Conservation (phyloP, 2,113 vertebrate genomes). For the Indicator indicator region DNA sequence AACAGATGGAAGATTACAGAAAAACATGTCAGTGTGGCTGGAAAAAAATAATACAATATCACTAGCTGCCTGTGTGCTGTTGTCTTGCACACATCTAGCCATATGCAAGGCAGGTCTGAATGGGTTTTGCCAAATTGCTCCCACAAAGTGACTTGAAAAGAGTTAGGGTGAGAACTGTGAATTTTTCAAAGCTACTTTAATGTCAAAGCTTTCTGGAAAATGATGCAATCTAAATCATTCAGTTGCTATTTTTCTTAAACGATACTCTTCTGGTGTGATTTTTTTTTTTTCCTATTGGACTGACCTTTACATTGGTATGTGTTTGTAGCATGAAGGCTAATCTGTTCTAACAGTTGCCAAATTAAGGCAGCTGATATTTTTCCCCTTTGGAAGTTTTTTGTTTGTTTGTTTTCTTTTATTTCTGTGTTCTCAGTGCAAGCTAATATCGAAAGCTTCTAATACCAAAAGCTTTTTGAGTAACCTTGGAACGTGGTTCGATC, state of each 20-base stretch:
- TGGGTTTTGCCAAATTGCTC: neutral
- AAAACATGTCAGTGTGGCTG: neutral
- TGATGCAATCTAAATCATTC: neutral
- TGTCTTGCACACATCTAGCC: neutral
- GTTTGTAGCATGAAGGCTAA: neutral
- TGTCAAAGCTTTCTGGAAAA: slow-evolving; percentile 36
- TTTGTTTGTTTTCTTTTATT: neutral
- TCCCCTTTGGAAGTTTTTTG: neutral
- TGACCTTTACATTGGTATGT: neutral
- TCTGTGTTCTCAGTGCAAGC: neutral
- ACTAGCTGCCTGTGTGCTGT: neutral
- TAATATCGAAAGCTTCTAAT: neutral
- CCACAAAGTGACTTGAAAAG: neutral
- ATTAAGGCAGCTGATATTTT: neutral
- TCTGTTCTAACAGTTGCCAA: neutral
- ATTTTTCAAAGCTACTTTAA: neutral
- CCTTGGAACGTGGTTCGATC: neutral
- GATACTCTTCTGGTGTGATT: neutral
- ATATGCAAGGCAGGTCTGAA: neutral
- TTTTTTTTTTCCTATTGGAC: neutral
- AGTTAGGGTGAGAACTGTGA: neutral
- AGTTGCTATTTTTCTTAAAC: neutral
- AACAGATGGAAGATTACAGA: neutral
- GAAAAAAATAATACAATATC: neutral
- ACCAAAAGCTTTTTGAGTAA: neutral